A percentile compares a stretch with the other conserved stretches of the same genome.
Conservation (phyloP, 2,797 vertebrate genomes). For the Chromobotia macracanthus region DNA sequence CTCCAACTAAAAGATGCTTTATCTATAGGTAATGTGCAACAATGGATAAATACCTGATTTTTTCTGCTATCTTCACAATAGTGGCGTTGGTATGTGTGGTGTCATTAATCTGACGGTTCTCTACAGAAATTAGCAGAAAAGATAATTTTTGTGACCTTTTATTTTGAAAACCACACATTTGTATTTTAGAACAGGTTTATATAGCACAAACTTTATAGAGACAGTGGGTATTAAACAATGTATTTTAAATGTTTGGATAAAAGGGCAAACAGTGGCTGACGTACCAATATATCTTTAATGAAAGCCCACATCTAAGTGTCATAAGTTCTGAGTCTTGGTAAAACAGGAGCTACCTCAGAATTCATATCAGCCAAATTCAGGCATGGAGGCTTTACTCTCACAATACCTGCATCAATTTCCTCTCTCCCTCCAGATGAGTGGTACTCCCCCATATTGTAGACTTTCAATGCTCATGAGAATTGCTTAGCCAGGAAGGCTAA, state of each 20-base stretch:
- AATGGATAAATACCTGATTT: slow-evolving; percentile 28
- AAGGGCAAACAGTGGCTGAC: neutral
- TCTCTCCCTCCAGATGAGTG: slow-evolving; percentile 23
- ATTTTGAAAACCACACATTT: neutral
- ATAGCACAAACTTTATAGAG: neutral
- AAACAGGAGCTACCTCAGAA: neutral
- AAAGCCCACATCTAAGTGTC: neutral
- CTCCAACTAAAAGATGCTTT: neutral
- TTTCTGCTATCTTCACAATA: slow-evolving; percentile 38
- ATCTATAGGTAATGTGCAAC: neutral
- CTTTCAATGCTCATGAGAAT: slow-evolving; percentile 45
- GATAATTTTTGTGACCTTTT: neutral
- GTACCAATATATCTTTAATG: neutral
- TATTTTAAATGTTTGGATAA: neutral
- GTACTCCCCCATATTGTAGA: slow-evolving; percentile 18
- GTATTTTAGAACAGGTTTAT: neutral
- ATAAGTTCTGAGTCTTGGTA: neutral
- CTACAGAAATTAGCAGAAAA: slow-evolving; percentile 38
- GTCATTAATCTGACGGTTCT: slow-evolving; percentile 21
- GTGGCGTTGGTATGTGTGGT: slow-evolving; percentile 8
- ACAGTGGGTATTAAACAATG: neutral
- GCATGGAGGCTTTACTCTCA: slow-evolving; percentile 25
- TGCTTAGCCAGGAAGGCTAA: slow-evolving; percentile 45
- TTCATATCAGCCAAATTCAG: slow-evolving; percentile 12
- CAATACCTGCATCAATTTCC: slow-evolving; percentile 31